Percentiles rank a stretch among this genome's conserved stretches.
phyloP scores from a whole-genome alignment of 2,888 invertebrate species.

The Poecilus cupreus region DNA sequence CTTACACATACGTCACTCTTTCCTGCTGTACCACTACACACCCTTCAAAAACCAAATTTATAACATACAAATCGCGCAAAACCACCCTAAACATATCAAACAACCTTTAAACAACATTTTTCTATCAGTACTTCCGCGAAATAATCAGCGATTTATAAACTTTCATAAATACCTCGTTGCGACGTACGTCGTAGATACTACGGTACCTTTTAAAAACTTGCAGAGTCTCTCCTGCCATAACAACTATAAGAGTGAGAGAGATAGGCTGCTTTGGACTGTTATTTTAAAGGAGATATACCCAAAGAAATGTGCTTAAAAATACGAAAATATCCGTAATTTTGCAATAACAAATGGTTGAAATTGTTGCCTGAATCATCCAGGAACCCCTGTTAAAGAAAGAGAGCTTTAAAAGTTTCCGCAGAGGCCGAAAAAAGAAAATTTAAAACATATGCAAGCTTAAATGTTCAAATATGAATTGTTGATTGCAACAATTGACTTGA shows the following conservation, averaged over 20 bases:
- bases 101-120: not conserved
- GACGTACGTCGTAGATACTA: slow-evolving; percentile 3
- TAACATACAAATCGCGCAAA: not conserved
- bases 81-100: not conserved
- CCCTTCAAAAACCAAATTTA: not conserved
- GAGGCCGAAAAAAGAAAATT: not conserved
- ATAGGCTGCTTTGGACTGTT: slow-evolving; percentile 68
- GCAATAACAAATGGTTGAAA: slow-evolving; percentile 45
- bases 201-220: not conserved
- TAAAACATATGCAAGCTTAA: slow-evolving; percentile 43
- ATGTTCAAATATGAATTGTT: slow-evolving; percentile 18
- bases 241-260: slow-evolving; percentile 65
- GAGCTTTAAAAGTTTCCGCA: not conserved
- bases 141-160: not conserved
- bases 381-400: not conserved
- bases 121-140: not conserved
- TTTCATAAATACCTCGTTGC: no score
- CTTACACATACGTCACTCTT: slow-evolving; percentile 63
- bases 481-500: slow-evolving; percentile 27
- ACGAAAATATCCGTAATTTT: slow-evolving; percentile 48
- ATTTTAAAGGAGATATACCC: slow-evolving; percentile 70
- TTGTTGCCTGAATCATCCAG: not conserved
- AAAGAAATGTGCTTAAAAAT: slow-evolving; percentile 52
- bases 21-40: not conserved
- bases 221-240: slow-evolving; percentile 59